These are phyloP conservation scores for Hiodon alosoides DNA, from an alignment of 2,113 vertebrate genomes.

Conservation along the genomic window DNA sequence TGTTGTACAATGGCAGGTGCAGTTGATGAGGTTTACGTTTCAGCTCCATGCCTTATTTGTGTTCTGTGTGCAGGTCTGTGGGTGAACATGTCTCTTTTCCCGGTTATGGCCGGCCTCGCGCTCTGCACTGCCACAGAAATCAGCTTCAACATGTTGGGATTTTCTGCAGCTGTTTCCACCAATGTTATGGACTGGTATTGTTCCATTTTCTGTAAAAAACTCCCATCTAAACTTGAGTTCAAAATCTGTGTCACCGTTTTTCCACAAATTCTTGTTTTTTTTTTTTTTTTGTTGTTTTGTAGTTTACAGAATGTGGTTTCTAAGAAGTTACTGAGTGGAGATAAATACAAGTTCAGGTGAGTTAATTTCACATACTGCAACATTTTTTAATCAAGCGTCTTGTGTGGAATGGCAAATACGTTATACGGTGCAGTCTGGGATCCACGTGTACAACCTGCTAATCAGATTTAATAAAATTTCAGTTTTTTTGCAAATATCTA, in stretches of 20 bases:
- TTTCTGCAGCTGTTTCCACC: slow-evolving; percentile 88
- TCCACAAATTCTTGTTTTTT: not conserved
- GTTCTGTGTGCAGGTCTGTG: slow-evolving; percentile 68
- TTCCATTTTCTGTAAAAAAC: fast-evolving
- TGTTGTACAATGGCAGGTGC: not conserved
- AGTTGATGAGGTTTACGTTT: not conserved
- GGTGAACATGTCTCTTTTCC: slow-evolving; percentile 87
- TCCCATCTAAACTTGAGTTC: too few species aligned
- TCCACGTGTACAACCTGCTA: too few species aligned
- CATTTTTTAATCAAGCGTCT: too few species aligned
- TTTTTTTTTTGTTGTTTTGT: slow-evolving; percentile 25
- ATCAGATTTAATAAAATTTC: too few species aligned
- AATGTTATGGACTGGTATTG: slow-evolving; percentile 97
- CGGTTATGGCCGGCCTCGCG: slow-evolving; percentile 85
- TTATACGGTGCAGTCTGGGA: too few species aligned
- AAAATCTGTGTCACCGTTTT: not conserved
- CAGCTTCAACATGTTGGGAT: slow-evolving; percentile 90
- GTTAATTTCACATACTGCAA: slow-evolving; percentile 21
- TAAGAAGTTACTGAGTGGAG: slow-evolving; percentile 91
- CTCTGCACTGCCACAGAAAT: slow-evolving; percentile 87
- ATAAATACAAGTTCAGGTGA: slow-evolving; percentile 94
- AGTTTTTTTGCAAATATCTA: too few species aligned
- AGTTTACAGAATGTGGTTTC: slow-evolving; percentile 97
- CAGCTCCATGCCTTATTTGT: not conserved
- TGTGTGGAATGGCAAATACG: too few species aligned